phyloP scores from a whole-genome alignment of 2,797 vertebrate species.

The Myoxocephalus aenaeus region DNA sequence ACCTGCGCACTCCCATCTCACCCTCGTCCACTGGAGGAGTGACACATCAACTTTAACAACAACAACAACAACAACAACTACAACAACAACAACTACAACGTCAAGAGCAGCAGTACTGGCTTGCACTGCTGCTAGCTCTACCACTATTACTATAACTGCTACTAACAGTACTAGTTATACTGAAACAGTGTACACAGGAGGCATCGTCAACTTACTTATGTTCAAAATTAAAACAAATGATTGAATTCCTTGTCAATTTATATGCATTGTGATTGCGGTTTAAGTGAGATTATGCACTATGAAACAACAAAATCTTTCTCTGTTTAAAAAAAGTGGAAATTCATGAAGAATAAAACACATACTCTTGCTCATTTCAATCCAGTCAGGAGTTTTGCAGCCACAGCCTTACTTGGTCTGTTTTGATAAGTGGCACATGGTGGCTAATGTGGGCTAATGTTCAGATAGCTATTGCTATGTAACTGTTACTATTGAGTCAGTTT shows the following conservation, averaged over 20 bases:
- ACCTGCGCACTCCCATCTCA: constrained; percentile 88
- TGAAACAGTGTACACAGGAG: not conserved
- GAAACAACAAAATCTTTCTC: not conserved
- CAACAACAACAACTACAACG: not conserved
- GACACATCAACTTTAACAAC: constrained; percentile 15
- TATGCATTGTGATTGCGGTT: not conserved
- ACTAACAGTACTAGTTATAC: not conserved
- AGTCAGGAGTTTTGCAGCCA: too few species aligned
- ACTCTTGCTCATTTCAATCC: not conserved
- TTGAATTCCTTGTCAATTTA: not conserved
- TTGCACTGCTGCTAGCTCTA: not conserved
- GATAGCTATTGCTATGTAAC: too few species aligned
- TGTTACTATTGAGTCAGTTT: not conserved
- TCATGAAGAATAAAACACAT: not conserved
- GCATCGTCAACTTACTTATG: not conserved
- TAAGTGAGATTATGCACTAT: not conserved
- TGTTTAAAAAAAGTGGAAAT: not conserved
- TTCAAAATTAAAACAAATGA: too few species aligned
- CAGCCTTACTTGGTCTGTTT: too few species aligned
- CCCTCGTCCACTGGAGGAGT: constrained; percentile 87
- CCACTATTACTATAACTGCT: not conserved
- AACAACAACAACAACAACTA: not conserved
- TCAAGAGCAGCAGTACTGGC: not conserved
- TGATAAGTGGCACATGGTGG: too few species aligned
- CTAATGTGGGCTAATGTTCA: too few species aligned